Evolutionary conservation across 2,113 vertebrate species (phyloP), one percentile per base, ranked within the genome.

Genomic region (Opisthocomus hoazin): DNA sequence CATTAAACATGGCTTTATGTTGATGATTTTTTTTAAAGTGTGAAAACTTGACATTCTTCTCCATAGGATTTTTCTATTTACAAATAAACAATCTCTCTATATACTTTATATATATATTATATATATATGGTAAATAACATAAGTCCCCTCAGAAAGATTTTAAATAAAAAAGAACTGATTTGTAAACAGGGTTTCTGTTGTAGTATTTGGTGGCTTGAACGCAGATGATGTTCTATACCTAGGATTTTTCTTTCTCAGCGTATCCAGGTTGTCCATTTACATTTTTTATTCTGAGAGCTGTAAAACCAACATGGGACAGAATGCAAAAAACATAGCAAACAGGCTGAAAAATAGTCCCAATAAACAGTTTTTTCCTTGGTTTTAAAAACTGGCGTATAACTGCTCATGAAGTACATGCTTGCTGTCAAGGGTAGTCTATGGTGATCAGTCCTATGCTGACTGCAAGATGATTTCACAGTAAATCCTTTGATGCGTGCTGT

Each of bases 1-100:
- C 98, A 97, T 97, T 98, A 97, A 98, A 98, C 98, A 98, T 98
- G 97, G 98, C 97, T 98, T 98, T 96, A 97, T 97, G 97, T 97
- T 93, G 96, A 97, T 98, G 96, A 96, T 93, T 88, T 66, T 96
- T 97, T 94, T 93, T 69, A 23, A 92, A 97, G 87, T 97, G 97
- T 97, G 98, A 98, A 98, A 98, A 98, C 95, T 96, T 86, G 80
- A 98, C 97, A 97, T 98, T 98, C 97, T 94, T 85, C 81, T 97
- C 96, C 96, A 95, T 96, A 94, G 77, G 90, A 68, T 93, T 97
- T 89, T 95, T 88, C 91, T 98, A 99, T 99, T 98, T 98, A 98
- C 98, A 99, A 96, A 97, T 98, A 98, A 98, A 98, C 98, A 98
- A 96, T 98, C 90, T 97, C 85, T 96, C 75, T 98, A 94, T 97